Evolutionary conservation across 2,888 invertebrate species (phyloP), one percentile per base, ranked within the genome.

Genomic region (Drosophila atroscutellata): DNA sequence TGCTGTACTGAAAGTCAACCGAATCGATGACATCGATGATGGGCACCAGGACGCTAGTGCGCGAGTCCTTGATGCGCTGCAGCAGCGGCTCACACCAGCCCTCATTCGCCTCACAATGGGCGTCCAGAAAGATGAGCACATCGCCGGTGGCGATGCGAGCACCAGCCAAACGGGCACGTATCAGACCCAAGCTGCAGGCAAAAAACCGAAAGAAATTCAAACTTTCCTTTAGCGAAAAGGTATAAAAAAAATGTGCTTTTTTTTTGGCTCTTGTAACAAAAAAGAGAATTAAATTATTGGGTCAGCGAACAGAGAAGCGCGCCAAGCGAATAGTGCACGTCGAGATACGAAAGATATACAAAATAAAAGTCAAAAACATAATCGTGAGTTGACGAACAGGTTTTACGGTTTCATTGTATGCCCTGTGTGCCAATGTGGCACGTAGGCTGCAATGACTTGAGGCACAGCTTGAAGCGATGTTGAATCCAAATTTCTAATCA

Each of bases 1-100:
- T 93, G 86, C 93, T 92, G 62, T 93, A 93, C 72, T 93, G 92
- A 56, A 93, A 93, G 72, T 93, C 93, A 72, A 91, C 92, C 9
- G 93, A 96, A 92, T 97, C 97, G 83, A 99, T 98, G 64, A 97
- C 96, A 94, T 99, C 99, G 80, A 99, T 99, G 83, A 98, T 97
- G 52, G 99, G 99, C 86, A 98, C 97, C 61, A 98, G 94, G 11
- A 99, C 97, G 13, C 97, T 96, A 34, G 95, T 95, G 0, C 95
- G 94, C 37, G 97, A 95, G 80, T 97, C 95, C 93, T 96, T 96
- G 90, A 99, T 96, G 61, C 98, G 94, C 77, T 97, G 95, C 79
- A 99, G 94, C 60, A 99, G 93, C 0, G 99, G 99, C 91, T 99
- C 97, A 73, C 98, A 94, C 98, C 98, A 98, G 83, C 96, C 95